Evolutionary conservation across 2,797 vertebrate genomes (phyloP).

Genomic region (Peromyscus eremicus): DNA sequence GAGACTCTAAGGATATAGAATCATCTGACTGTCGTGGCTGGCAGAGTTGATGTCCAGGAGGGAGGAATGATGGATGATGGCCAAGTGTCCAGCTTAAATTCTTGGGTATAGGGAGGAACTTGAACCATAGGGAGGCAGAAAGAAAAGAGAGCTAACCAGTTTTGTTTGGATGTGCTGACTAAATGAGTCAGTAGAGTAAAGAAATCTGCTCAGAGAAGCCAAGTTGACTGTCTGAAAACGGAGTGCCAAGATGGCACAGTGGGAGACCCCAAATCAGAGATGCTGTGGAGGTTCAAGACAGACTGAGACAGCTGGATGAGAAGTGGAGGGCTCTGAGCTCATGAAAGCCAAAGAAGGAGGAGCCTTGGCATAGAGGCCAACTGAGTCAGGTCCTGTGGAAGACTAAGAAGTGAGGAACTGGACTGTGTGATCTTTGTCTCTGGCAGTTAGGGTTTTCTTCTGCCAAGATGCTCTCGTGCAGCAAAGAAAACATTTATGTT

Average conservation of each 20-base stretch:
- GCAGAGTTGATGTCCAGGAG: background rate
- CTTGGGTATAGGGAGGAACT: background rate
- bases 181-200: background rate
- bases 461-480: background rate
- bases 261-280: background rate
- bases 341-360: constrained; percentile 7
- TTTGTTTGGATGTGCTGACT: background rate
- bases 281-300: background rate
- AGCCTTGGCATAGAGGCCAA: background rate
- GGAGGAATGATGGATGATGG: background rate
- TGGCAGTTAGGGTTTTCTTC: background rate
- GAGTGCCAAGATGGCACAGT: background rate
- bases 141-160: background rate
- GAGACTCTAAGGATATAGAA: background rate
- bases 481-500: background rate
- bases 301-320: background rate
- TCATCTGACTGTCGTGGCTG: background rate
- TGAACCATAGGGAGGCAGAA: background rate
- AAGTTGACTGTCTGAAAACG: background rate
- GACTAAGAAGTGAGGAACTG: background rate
- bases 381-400: background rate
- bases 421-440: background rate
- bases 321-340: background rate
- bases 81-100: background rate
- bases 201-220: background rate